phyloP scores from a whole-genome alignment of 1,140 invertebrate species.

The Spodoptera litura region DNA sequence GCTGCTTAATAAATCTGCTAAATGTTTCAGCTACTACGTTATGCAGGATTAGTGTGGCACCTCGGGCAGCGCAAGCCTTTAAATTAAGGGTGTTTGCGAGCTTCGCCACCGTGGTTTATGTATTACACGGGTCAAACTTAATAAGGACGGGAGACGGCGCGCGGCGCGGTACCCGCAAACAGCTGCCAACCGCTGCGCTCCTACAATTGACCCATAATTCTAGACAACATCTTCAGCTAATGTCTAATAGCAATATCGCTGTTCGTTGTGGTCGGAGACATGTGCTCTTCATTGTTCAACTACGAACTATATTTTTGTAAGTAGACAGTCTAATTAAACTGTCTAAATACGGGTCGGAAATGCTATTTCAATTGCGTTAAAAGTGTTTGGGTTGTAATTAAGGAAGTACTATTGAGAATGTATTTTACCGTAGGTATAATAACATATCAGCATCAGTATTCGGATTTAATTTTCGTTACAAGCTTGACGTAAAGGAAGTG shows the following conservation, averaged over 20 bases:
- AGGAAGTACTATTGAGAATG: too few species aligned
- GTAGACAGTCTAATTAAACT: slow-evolving; percentile 21
- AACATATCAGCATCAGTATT: too few species aligned
- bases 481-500: too few species aligned
- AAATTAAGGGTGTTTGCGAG: slow-evolving; percentile 56
- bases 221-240: slow-evolving; percentile 55
- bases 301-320: slow-evolving; percentile 14
- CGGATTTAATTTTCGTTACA: too few species aligned
- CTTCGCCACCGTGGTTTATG: slow-evolving; percentile 49
- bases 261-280: slow-evolving; percentile 41
- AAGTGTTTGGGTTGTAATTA: too few species aligned
- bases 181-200: slow-evolving; percentile 46
- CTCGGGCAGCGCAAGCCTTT: slow-evolving; percentile 47
- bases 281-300: slow-evolving; percentile 23
- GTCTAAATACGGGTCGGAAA: not conserved
- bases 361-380: too few species aligned
- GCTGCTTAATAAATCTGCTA: slow-evolving; percentile 60
- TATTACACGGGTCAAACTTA: slow-evolving; percentile 55
- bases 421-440: too few species aligned
- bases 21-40: slow-evolving; percentile 62
- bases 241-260: slow-evolving; percentile 50
- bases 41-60: slow-evolving; percentile 59
- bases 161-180: slow-evolving; percentile 44
- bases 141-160: slow-evolving; percentile 46
- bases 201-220: slow-evolving; percentile 54